Conservation (phyloP, 2,797 vertebrate genomes). For the Buphagus erythrorhynchus region DNA sequence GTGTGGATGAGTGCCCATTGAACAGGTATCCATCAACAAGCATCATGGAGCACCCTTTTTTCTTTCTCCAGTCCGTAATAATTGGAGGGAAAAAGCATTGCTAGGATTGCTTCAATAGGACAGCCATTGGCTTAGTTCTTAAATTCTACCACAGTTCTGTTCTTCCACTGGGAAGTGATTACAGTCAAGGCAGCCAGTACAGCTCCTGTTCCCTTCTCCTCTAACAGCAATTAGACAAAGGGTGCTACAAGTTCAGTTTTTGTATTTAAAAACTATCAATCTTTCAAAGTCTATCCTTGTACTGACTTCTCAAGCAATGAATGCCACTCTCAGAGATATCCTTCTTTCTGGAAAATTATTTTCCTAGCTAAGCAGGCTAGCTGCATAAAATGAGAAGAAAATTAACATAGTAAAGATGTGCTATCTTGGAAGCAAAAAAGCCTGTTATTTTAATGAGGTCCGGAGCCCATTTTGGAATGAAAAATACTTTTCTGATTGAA, state of each 20-base stretch:
- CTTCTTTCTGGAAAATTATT: neutral
- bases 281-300: neutral
- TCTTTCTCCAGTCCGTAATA: neutral
- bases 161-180: neutral
- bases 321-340: neutral
- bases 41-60: neutral
- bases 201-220: neutral
- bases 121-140: neutral
- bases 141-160: neutral
- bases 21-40: neutral
- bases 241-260: neutral
- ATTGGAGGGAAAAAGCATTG: neutral
- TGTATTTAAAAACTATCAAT: neutral
- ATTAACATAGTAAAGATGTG: neutral
- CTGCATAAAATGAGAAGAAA: neutral
- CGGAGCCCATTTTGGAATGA: slow-evolving; percentile 17
- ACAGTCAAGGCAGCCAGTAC: neutral
- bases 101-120: neutral
- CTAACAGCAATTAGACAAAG: neutral
- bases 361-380: neutral
- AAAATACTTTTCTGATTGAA: slow-evolving; percentile 24
- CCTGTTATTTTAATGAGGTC: slow-evolving; percentile 9
- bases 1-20: neutral
- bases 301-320: neutral
- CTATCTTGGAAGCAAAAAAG: neutral